Base-by-base conservation (phyloP, 2,113 vertebrate species). In the Megaleporinus macrocephalus region DNA sequence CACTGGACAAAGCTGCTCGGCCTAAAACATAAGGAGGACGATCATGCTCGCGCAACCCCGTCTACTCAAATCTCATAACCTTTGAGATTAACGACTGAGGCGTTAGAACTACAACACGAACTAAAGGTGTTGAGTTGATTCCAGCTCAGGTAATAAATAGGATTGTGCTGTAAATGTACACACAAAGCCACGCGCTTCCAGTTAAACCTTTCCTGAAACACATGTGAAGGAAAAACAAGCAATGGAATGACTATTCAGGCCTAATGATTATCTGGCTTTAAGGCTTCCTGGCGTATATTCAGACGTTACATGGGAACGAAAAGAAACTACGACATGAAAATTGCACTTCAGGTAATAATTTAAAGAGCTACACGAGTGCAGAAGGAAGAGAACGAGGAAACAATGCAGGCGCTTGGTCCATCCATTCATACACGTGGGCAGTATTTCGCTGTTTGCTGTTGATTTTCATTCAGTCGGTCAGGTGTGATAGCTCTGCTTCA, bases 271-370 rank as follows among this genome's bases (percentile, higher is more conserved):
- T 57, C 81, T 53, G 49, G 71, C 33, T 80, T 62, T 77, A 83
- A 83, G 85, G 73, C 14, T 7, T 76, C 16, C 65, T 81, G 79
- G 29, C 72, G 63, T 68, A 44, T 81, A 74, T 68, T 61, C 49
- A 55, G 57, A 81, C 22, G 1, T 51, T 80, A 80, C 29, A 73
- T 63, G 55, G 57, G 65, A 83, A 71, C 61, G 27, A 30, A 44
- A 75, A 11, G 41, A 11, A 44, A 44, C 1, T 44, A 44, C 6
- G 33, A 36, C 4, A 29, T 57, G 49, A 74, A 59, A 85, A 85
- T 82, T 85, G 84, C 80, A 83, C 84, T 85, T 83, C 61, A 44
- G 81, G 84, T 80, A 80, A 86, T 86, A 86, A 83, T 83, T 86
- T 83, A 86, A 83, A 83, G 33, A 79, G 80, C 49, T 83, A 86